Base-by-base conservation (phyloP, 1,140 invertebrate species). In the Drosophila athabasca region DNA sequence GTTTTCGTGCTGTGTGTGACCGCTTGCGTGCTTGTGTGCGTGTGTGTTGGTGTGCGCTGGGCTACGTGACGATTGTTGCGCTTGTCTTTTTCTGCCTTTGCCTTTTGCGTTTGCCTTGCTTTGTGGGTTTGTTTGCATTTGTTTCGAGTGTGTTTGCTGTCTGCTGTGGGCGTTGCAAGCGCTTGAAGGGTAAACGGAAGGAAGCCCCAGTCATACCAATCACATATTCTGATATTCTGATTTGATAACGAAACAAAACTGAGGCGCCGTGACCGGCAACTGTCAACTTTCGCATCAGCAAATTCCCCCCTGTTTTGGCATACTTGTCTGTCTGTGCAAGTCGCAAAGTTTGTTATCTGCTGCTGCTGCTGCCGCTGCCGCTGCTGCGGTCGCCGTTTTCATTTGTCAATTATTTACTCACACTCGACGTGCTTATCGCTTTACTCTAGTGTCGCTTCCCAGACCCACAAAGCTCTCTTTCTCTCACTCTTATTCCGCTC, bases 51-150 rank as follows among this genome's bases (percentile, higher is more conserved):
- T 74, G 55, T 53, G 70, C 67, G 76, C 49, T 87, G 83, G 79
- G 72, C 83, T 88, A 88, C 83, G 83, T 88, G 83, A 89, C 75
- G 57, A 52, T 49, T 67, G 73, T 77, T 77, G 75, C 75, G 83
- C 84, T 78, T 87, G 83, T 69, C 80, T 75, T 58, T 35, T 79
- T 88, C 60, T 87, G 71, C 39, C 61, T 62, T 76, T 55, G 62
- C 43, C 22, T 59, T 65, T 58, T 65, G 50, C 67, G 54, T 78
- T 72, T 77, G 79, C 68, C 29, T 75, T 69, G 39, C 70, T 73
- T 19, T 11, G 39, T 15, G 60, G 44, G 39, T 85, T 58, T 65
- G 62, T 41, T 85, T 73, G 59, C 53, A 39, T 59, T 57, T 55
- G 69, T 15, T 65, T 52, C 11, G 35, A 39, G 35, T 52, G 57